Percentiles rank a stretch among this genome's conserved stretches.
phyloP scores from a whole-genome alignment of 2,113 vertebrate species.

The Dicentrarchus labrax region DNA sequence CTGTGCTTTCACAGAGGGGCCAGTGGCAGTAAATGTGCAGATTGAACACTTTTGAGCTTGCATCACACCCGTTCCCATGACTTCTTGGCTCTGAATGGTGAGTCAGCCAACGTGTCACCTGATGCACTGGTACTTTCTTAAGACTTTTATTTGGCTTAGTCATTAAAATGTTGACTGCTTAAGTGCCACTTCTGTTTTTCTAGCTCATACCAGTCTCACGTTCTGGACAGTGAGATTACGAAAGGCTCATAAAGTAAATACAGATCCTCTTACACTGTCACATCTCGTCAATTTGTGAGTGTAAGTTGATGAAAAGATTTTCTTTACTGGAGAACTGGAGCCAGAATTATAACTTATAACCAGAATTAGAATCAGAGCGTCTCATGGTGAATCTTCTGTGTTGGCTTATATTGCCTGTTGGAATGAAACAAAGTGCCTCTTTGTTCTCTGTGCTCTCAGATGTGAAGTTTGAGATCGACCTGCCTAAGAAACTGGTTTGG shows the following conservation, averaged over 20 bases:
- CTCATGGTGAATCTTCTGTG: neutral
- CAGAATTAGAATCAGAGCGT: neutral
- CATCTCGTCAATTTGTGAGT: neutral
- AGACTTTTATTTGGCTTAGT: neutral
- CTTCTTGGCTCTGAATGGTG: neutral
- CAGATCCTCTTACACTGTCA: neutral
- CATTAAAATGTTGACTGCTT: neutral
- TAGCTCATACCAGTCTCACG: neutral
- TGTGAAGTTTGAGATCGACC: constrained; percentile 93
- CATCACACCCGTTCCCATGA: neutral
- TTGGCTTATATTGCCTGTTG: too few relatives aligned
- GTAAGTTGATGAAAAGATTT: neutral
- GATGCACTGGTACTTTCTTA: neutral
- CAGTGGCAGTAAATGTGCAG: neutral
- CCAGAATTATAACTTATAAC: neutral
- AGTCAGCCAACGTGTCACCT: constrained; percentile 26
- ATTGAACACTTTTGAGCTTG: neutral
- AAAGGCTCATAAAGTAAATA: neutral
- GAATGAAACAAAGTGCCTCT: neutral
- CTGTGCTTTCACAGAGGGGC: neutral
- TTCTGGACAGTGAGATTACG: neutral
- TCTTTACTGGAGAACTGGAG: neutral
- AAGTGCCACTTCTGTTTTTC: constrained; percentile 4
- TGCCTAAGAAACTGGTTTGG: constrained; percentile 93
- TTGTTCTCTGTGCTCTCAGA: constrained; percentile 76